phyloP scores from a whole-genome alignment of 2,113 vertebrate species.

The Gallinago jamesoni region DNA sequence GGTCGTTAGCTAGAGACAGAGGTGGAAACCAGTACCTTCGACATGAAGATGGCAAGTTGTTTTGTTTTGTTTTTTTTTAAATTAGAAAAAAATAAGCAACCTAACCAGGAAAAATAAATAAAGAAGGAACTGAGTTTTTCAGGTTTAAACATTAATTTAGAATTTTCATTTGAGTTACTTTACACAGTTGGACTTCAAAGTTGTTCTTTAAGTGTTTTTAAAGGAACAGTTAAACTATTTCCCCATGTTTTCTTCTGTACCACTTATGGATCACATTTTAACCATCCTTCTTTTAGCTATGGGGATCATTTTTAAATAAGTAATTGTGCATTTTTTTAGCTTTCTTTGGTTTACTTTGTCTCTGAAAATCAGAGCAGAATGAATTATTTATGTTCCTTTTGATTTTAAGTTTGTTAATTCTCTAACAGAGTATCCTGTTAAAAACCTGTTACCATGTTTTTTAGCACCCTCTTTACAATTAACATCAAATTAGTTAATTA shows the following conservation, averaged over 20 bases:
- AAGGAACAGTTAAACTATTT: not conserved
- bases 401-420: not conserved
- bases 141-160: not conserved
- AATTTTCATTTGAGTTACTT: not conserved
- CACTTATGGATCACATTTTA: not conserved
- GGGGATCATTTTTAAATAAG: not conserved
- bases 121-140: not conserved
- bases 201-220: not conserved
- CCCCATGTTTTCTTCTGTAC: not conserved
- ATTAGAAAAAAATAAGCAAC: not conserved
- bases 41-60: slow-evolving; percentile 91
- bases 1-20: slow-evolving; percentile 96
- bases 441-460: not conserved
- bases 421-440: not conserved
- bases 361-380: not conserved
- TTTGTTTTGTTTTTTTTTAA: slow-evolving; percentile 60
- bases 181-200: not conserved
- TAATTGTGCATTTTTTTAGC: not conserved
- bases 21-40: slow-evolving; percentile 97
- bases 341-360: not conserved
- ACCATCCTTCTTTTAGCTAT: not conserved
- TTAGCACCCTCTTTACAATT: not conserved
- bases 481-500: not conserved
- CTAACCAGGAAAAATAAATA: not conserved
- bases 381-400: not conserved